These are phyloP conservation scores for Pterois miles DNA, from an alignment of 2,797 vertebrate species.

Conservation along the genomic window DNA sequence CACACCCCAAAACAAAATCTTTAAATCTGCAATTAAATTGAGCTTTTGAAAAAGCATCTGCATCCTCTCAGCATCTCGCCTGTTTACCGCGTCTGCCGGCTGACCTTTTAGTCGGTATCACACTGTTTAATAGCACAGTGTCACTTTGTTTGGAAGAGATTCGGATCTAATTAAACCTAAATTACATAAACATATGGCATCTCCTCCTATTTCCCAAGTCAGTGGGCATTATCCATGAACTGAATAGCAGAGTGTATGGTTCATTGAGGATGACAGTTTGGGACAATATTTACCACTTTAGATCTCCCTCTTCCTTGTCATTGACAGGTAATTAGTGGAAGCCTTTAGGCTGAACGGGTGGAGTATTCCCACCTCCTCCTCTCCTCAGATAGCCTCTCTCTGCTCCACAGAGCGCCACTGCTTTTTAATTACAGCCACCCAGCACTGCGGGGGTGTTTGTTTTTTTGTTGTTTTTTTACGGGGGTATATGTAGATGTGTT, in stretches of 20 bases:
- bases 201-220: slow-evolving; percentile 52
- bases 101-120: slow-evolving; percentile 45
- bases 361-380: slow-evolving; percentile 46
- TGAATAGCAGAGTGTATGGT: slow-evolving; percentile 45
- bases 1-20: not conserved
- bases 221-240: slow-evolving; percentile 56
- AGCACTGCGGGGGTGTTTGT: slow-evolving; percentile 27
- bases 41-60: not conserved
- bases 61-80: not conserved
- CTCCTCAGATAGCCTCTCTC: slow-evolving; percentile 48
- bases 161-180: slow-evolving; percentile 55
- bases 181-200: slow-evolving; percentile 63
- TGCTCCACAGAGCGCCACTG: slow-evolving; percentile 47
- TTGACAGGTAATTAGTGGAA: slow-evolving; percentile 74
- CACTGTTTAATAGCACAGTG: slow-evolving; percentile 25
- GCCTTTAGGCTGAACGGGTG: slow-evolving; percentile 59
- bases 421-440: slow-evolving; percentile 65
- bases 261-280: slow-evolving; percentile 59
- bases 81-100: not conserved
- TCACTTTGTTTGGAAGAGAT: slow-evolving; percentile 49
- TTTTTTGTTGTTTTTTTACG: slow-evolving; percentile 4
- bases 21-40: slow-evolving; percentile 15
- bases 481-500: not conserved
- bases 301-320: slow-evolving; percentile 55
- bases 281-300: slow-evolving; percentile 70